Base-by-base conservation (phyloP, 2,113 vertebrate genomes). In the Candoia aspera region DNA sequence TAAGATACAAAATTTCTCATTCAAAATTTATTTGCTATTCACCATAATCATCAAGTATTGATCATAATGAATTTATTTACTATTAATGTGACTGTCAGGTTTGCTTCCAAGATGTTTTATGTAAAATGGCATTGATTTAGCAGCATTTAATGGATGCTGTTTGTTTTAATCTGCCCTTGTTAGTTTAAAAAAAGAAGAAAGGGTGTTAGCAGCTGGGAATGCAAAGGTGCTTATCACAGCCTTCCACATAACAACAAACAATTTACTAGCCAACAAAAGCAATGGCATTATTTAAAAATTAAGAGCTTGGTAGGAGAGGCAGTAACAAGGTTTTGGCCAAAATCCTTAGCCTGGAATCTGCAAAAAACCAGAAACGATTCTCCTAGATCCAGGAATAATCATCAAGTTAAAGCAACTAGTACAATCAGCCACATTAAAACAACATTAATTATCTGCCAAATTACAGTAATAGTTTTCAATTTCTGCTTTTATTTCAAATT, bases 1-100 rank as follows among this genome's bases (percentile, higher is more conserved):
- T 95, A 94, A 73, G 84, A 93, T 24, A 90, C 8, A 1, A 95
- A 95, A 86, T 95, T 96, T 60, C 57, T 96, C 92, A 94, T 96
- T 97, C 96, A 95, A 94, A 93, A 96, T 95, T 95, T 92, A 93
- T 97, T 97, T 97, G 90, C 94, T 91, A 95, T 94, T 93, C 6
- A 37, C 89, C 95, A 26, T 96, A 91, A 93, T 94, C 87, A 94
- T 94, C 90, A 87, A 73, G 53, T 73, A 91, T 91, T 95, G 68
- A 94, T 97, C 79, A 95, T 95, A 96, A 95, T 96, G 94, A 96
- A 94, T 95, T 96, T 87, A 93, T 93, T 95, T 97, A 95, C 94
- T 97, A 95, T 95, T 96, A 95, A 42, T 95, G 89, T 95, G 91
- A 64, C 92, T 96, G 91, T 94, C 92, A 93, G 96, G 37, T 95